Evolutionary conservation across 2,113 vertebrate genomes (phyloP).

Genomic region (Proterorhinus semilunaris): DNA sequence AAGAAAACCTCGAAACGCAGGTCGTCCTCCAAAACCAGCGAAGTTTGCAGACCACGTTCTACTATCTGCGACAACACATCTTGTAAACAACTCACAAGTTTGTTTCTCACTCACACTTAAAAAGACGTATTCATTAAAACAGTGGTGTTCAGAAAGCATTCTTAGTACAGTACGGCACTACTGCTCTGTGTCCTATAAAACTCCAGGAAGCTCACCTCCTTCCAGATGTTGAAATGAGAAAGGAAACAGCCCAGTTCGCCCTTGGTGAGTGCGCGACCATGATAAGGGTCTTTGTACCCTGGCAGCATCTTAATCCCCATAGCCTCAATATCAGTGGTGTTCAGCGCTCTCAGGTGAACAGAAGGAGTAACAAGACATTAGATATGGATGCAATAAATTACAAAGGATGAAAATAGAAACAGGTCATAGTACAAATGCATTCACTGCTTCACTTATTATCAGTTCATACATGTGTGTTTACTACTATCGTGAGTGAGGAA

Average conservation of each 20-base stretch:
- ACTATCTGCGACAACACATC: conserved; percentile 70
- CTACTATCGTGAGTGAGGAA: neutral
- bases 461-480: neutral
- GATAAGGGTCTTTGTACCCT: conserved; percentile 90
- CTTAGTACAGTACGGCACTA: too few species aligned
- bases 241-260: conserved; percentile 94
- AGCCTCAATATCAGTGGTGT: conserved; percentile 79
- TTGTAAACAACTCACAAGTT: neutral
- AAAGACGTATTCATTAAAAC: conserved; percentile 7
- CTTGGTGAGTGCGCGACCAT: conserved; percentile 86
- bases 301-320: conserved; percentile 90
- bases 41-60: conserved; percentile 75
- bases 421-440: neutral
- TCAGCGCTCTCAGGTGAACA: conserved; percentile 80
- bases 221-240: conserved; percentile 91
- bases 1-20: conserved; percentile 94
- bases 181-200: neutral
- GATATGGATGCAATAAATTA: conserved; percentile 12
- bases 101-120: neutral
- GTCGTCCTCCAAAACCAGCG: conserved; percentile 89
- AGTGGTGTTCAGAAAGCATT: conserved; percentile 1
- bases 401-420: neutral
- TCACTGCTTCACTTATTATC: neutral
- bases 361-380: conserved; percentile 14
- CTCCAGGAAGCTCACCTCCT: conserved; percentile 80